Conservation (phyloP, 2,888 invertebrate species). For the Nymphalis urticae region DNA sequence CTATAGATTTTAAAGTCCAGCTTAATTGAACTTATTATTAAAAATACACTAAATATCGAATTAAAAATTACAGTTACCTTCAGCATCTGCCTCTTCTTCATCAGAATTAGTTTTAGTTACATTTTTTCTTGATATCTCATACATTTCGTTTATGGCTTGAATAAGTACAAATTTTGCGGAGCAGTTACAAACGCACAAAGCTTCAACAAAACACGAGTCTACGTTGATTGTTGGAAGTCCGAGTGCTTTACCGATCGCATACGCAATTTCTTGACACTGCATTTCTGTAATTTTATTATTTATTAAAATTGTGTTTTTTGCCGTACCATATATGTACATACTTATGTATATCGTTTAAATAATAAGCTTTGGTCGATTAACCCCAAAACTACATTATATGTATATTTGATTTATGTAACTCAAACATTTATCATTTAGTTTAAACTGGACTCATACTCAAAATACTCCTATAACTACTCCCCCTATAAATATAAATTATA, state of each 20-base stretch:
- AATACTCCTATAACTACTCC: no score
- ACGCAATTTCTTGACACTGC: constrained; percentile 69
- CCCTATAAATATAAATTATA: no score
- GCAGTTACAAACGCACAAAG: constrained; percentile 57
- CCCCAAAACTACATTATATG: no score
- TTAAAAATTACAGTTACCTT: constrained; percentile 46
- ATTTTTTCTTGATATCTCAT: constrained; percentile 46
- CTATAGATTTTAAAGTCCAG: no score
- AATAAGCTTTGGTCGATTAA: no score
- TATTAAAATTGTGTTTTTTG: neutral
- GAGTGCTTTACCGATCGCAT: constrained; percentile 66
- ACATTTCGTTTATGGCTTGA: constrained; percentile 59
- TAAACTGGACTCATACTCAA: no score
- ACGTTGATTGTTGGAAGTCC: constrained; percentile 73
- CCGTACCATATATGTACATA: neutral
- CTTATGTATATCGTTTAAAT: no score
- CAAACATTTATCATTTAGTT: no score
- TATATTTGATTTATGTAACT: no score
- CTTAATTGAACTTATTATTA: no score
- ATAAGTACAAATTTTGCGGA: constrained; percentile 53
- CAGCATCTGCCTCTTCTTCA: constrained; percentile 45
- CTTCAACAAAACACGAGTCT: constrained; percentile 76
- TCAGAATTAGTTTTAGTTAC: constrained; percentile 43
- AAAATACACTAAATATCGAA: no score
- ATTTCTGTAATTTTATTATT: constrained; percentile 52